Evolutionary conservation across 2,113 vertebrate genomes (phyloP), one percentile per base, ranked within the genome.

Genomic region (Irena cyanogastra): DNA sequence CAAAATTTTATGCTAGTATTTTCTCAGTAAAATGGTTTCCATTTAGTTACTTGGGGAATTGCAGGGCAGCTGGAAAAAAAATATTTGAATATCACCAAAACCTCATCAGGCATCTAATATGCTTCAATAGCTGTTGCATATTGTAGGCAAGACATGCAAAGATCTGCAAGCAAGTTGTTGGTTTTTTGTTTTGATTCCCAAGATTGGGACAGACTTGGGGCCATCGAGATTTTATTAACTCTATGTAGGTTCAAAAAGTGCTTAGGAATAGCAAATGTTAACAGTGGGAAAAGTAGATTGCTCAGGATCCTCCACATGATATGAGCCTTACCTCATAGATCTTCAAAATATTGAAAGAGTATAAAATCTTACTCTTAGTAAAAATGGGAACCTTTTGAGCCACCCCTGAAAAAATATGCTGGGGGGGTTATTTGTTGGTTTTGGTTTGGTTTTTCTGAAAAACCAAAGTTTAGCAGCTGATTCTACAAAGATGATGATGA

Each of bases 1-100:
- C 82, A 83, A 35, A 68, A 81, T 92, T 94, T 90, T 74, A 92
- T 71, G 79, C 76, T 90, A 64, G 59, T 85, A 77, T 80, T 80
- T 90, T 78, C 39, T 88, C 82, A 77, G 56, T 65, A 63, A 66
- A 87, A 65, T 13, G 49, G n/a, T 88, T 70, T 72, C 54, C 72
- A 74, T 86, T 76, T 63, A 47, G 22, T 80, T 83, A 65, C 42
- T 57, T 23, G 19, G 22, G 28, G 12, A n/a, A 45, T 27, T 60
- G 27, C 18, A 83, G 42, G 22, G 28, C 31, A 94, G 33, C 16
- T 75, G n/a, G 33, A 84, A 87, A 66, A 50, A 64, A 50, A 84
- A 24, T 47, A 75, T 28, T 14, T 68, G 19, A 52, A 3, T 63
- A 68, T 35, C 27, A 66, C 30, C 39, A 89, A 89, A 83, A 89